These are phyloP conservation scores for Parapristionchus giblindavisi DNA, from an alignment of 2,888 invertebrate genomes.

Conservation along the genomic window DNA sequence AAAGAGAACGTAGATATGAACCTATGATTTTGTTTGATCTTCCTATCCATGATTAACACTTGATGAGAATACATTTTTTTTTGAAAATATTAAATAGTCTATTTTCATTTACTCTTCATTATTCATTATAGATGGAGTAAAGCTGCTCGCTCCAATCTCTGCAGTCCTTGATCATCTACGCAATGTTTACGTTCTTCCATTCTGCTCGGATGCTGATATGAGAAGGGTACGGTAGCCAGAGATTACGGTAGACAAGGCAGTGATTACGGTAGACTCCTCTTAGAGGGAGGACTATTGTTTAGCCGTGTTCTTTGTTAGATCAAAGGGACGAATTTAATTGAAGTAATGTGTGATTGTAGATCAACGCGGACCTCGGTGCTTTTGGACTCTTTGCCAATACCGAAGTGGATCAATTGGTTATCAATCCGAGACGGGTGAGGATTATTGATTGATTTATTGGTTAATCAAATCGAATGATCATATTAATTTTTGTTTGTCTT, in stretches of 20 bases:
- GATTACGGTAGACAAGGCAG: background rate
- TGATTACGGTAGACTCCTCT: background rate
- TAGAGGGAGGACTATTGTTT: background rate
- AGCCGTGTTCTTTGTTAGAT: background rate
- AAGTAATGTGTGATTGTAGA: background rate
- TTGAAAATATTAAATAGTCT: too few species aligned
- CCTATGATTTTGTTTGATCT: too few species aligned
- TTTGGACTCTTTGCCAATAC: background rate
- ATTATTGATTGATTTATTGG: background rate
- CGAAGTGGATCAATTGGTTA: constrained; percentile 20
- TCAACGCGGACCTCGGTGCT: background rate
- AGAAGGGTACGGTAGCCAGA: background rate
- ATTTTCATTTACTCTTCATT: too few species aligned
- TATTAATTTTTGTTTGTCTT: background rate
- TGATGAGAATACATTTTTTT: too few species aligned
- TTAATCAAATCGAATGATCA: background rate
- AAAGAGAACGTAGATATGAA: too few species aligned
- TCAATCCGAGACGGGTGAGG: constrained; percentile 9
- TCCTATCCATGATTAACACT: too few species aligned
- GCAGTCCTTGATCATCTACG: constrained; percentile 17
- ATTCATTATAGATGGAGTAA: background rate
- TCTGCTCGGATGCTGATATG: background rate
- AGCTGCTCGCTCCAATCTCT: constrained; percentile 8
- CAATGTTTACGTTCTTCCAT: background rate
- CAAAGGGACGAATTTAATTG: background rate